Base-by-base conservation (phyloP, 2,888 invertebrate genomes). In the Helicoverpa assulta region DNA sequence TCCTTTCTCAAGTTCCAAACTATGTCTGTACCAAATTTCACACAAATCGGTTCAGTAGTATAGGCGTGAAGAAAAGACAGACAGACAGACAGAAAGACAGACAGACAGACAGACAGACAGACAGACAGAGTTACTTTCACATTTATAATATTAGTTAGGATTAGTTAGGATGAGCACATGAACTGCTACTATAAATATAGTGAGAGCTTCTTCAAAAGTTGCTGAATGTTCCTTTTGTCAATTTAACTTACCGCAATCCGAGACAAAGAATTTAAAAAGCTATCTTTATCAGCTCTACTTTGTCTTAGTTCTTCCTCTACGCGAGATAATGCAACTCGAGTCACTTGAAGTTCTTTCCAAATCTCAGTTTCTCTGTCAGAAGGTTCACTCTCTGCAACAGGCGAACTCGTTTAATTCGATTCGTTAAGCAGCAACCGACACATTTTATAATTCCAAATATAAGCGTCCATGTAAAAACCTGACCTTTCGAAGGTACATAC, bases 251-350 rank as follows among this genome's bases (percentile, higher is more conserved):
- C 96, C 85, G 96, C 96, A 82, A 96, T 95, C 74, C 90, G 91
- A 43, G 95, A 89, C 56, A 96, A 87, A 3, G 95, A 92, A 67
- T 92, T 90, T 60, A 96, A 86, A 76, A 96, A 95, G 55, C 89
- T 94, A 16, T 96, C 95, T 76, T 96, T 96, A 67, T 96, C 96
- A 5, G 89, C 90, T 55, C 94, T 90, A 73, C 95, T 88, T 71
- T 92, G 91, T 0, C 88, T 84, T 5, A 96, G 82, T 64, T 94
- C 93, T 67, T 95, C 93, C 73, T 94, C 95, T 2, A 93, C 91
- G 7, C 88, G 88, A 1, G 89, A 85, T 33, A 96, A 80, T 0
- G 92, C 89, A 6, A 85, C 82, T 54, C 92, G 88, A 0, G 93
- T 90, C 18, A 85, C 88, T 85, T 96, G 93, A 16, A 96, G 87